Percentiles rank a stretch among this genome's conserved stretches.
phyloP scores from a whole-genome alignment of 2,113 vertebrate genomes.

The Clarias batrachus region DNA sequence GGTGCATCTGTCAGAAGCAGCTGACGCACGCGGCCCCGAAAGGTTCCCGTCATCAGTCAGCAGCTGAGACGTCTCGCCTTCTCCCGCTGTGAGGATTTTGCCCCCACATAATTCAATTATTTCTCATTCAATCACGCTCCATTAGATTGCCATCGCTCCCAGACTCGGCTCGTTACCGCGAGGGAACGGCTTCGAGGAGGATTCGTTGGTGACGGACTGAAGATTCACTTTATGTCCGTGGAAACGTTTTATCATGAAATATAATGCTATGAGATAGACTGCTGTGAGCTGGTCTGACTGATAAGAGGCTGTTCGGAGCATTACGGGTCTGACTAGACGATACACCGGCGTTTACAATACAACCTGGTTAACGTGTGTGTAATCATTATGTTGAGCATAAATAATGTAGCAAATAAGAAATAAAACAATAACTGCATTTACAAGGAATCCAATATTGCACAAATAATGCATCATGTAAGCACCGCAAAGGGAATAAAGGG shows the following conservation, averaged over 20 bases:
- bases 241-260: slow-evolving; percentile 36
- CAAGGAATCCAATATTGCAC: background rate
- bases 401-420: background rate
- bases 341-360: background rate
- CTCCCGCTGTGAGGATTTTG: slow-evolving; percentile 46
- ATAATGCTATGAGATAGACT: slow-evolving; percentile 12
- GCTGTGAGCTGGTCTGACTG: slow-evolving; percentile 1
- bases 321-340: background rate
- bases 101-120: slow-evolving; percentile 56
- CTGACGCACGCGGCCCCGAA: slow-evolving; percentile 39
- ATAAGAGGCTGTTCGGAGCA: slow-evolving; percentile 20
- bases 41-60: slow-evolving; percentile 45
- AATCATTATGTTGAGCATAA: background rate
- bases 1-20: slow-evolving; percentile 47
- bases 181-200: slow-evolving; percentile 39
- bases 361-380: background rate
- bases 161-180: slow-evolving; percentile 42
- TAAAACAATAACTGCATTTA: background rate
- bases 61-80: slow-evolving; percentile 37
- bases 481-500: no score
- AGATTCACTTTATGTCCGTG: slow-evolving; percentile 26
- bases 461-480: no score
- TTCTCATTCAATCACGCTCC: slow-evolving; percentile 53
- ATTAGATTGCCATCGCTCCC: slow-evolving; percentile 50
- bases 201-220: slow-evolving; percentile 31